Evolutionary conservation across 35 echinoderm and acorn worm genomes (phyloP).

Genomic region (Patiria miniata): DNA sequence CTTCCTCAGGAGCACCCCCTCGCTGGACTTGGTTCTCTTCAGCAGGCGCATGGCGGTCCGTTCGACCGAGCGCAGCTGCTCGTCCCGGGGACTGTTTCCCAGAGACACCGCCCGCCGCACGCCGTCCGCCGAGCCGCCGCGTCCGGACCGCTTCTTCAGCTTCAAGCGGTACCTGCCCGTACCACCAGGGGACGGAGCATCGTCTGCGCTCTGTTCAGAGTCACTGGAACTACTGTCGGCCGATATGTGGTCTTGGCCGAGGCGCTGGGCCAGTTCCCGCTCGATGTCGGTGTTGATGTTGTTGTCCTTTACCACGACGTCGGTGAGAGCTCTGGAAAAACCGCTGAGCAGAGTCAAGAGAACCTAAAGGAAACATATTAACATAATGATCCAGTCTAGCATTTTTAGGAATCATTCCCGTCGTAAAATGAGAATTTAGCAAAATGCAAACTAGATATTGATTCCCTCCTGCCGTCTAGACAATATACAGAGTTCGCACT

Average conservation of each 20-base stretch:
- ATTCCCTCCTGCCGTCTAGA: too few species aligned
- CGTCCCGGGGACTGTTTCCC: not conserved
- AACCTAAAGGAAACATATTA: not conserved
- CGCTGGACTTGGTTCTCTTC: conserved; percentile 17
- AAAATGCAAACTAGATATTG: too few species aligned
- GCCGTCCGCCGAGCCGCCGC: not conserved
- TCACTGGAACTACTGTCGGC: conserved; percentile 10
- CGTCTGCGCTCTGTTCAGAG: not conserved
- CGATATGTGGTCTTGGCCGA: not conserved
- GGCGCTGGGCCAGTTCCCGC: conserved; percentile 14
- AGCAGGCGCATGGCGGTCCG: conserved; percentile 29
- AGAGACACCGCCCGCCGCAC: not conserved
- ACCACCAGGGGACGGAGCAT: not conserved
- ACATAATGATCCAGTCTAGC: too few species aligned
- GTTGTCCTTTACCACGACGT: conserved; percentile 35
- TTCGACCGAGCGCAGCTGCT: conserved; percentile 23
- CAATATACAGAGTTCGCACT: too few species aligned
- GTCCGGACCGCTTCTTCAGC: conserved; percentile 12
- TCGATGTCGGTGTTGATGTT: conserved; percentile 10
- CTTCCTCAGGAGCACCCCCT: conserved; percentile 10
- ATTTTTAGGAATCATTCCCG: too few species aligned
- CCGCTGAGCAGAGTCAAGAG: conserved; percentile 1
- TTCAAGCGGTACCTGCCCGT: not conserved
- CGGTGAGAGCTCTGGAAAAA: conserved; percentile 9
- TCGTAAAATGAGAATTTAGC: too few species aligned